Evolutionary conservation across 2,888 invertebrate species (phyloP).

Genomic region (Latrodectus elegans): DNA sequence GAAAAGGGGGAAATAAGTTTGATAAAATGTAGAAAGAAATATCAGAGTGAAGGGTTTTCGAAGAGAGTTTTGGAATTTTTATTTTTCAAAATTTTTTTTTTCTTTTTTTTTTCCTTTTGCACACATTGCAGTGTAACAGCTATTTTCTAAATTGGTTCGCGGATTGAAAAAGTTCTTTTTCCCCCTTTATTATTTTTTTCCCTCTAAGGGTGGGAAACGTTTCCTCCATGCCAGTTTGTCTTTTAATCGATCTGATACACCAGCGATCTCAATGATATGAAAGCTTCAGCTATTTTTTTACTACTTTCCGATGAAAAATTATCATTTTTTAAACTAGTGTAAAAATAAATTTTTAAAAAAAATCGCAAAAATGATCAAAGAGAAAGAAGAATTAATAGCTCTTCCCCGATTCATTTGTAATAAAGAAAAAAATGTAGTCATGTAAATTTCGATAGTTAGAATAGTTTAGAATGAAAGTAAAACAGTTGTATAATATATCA

Average conservation of each 20-base stretch:
- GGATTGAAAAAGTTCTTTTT: constrained; percentile 31
- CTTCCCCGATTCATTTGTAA: too few relatives aligned
- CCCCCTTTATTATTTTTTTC: not conserved
- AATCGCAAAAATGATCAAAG: too few relatives aligned
- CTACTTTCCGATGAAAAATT: too few relatives aligned
- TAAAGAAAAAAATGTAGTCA: too few relatives aligned
- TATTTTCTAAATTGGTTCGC: constrained; percentile 65
- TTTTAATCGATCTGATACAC: constrained; percentile 37
- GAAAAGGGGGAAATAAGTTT: constrained; percentile 19
- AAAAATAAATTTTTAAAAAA: too few relatives aligned
- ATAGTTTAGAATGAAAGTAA: too few relatives aligned
- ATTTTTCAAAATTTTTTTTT: constrained; percentile 2
- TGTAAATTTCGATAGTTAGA: too few relatives aligned
- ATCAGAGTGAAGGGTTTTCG: not conserved
- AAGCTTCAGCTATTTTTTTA: too few relatives aligned
- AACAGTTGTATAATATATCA: too few relatives aligned
- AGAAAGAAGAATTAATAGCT: too few relatives aligned
- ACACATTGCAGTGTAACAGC: constrained; percentile 44
- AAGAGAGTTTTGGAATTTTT: not conserved
- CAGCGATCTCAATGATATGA: too few relatives aligned
- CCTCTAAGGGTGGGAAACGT: constrained; percentile 26
- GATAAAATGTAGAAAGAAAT: constrained; percentile 18
- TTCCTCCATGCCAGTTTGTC: constrained; percentile 26
- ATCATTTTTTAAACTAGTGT: too few relatives aligned
- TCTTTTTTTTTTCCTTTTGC: not conserved